A percentile compares a stretch with the other conserved stretches of the same genome.
phyloP scores from a whole-genome alignment of 2,113 vertebrate species.

The Amblyornis subalaris region DNA sequence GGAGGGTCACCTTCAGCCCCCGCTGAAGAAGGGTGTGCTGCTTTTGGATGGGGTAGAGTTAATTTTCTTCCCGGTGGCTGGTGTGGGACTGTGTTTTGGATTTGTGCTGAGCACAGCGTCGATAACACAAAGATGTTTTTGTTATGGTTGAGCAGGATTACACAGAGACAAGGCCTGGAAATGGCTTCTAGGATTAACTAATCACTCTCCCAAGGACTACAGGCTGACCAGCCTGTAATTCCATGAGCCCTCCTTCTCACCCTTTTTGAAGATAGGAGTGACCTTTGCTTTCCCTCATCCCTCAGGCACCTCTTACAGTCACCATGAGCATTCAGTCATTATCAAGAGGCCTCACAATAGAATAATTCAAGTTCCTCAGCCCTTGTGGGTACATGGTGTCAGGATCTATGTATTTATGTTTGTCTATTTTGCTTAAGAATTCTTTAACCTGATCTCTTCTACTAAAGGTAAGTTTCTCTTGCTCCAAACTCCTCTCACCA shows the following conservation, averaged over 20 bases:
- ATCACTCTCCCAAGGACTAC: background rate
- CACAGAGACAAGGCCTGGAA: background rate
- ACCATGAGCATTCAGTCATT: background rate
- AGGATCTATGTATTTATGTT: background rate
- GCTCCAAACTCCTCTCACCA: too few species aligned
- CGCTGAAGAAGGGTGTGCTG: background rate
- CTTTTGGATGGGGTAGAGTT: background rate
- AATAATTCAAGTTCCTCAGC: too few species aligned
- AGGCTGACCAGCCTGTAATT: background rate
- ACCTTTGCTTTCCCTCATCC: background rate
- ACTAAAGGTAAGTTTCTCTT: background rate
- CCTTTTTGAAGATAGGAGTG: background rate
- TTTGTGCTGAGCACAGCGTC: background rate
- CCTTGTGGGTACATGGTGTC: background rate
- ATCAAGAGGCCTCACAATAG: background rate
- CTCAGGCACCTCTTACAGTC: background rate
- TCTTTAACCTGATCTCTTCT: background rate
- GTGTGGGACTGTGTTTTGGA: background rate
- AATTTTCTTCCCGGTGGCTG: background rate
- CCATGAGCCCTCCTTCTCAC: rapidly evolving
- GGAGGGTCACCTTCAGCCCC: rapidly evolving
- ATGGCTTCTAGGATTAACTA: background rate
- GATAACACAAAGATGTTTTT: background rate
- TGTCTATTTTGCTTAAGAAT: background rate
- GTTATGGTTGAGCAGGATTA: background rate